Conservation (phyloP, 35 echinoderm and acorn worm genomes). For the Stichopus chloronotus region DNA sequence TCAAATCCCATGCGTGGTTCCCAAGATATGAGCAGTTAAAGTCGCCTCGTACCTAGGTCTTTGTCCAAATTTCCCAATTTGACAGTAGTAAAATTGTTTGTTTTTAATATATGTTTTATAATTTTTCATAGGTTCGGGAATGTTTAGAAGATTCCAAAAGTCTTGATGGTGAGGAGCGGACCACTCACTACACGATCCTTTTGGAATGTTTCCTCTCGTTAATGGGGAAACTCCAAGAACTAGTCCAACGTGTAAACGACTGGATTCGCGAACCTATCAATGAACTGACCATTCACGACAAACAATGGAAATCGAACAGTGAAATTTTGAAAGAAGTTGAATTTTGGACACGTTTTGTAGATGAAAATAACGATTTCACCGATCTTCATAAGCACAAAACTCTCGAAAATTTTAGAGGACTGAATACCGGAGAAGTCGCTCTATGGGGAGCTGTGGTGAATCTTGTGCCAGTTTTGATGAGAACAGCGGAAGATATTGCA, state of each 20-base stretch:
- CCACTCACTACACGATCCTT: constrained; percentile 83
- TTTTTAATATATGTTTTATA: no score
- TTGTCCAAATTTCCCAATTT: no score
- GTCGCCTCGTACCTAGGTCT: no score
- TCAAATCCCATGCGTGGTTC: neutral
- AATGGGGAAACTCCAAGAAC: constrained; percentile 61
- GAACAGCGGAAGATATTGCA: constrained; percentile 78
- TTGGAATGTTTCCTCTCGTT: constrained; percentile 71
- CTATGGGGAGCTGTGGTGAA: constrained; percentile 94
- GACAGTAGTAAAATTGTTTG: no score
- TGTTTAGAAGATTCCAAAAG: constrained; percentile 71
- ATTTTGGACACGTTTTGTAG: constrained; percentile 78
- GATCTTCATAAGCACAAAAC: constrained; percentile 91
- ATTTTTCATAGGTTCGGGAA: constrained; percentile 71
- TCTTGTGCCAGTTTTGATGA: constrained; percentile 84
- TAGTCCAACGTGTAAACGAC: constrained; percentile 67
- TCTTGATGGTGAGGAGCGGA: constrained; percentile 56
- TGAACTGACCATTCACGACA: constrained; percentile 80
- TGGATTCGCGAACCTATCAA: constrained; percentile 85
- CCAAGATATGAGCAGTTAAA: no score
- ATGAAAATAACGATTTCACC: constrained; percentile 90
- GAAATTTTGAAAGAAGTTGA: constrained; percentile 76
- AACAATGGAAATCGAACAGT: constrained; percentile 56
- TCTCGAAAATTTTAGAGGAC: constrained; percentile 85
- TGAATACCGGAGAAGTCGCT: constrained; percentile 88